These are phyloP conservation scores for Furcula furcula DNA, from an alignment of 2,888 invertebrate genomes.

Conservation along the genomic window DNA sequence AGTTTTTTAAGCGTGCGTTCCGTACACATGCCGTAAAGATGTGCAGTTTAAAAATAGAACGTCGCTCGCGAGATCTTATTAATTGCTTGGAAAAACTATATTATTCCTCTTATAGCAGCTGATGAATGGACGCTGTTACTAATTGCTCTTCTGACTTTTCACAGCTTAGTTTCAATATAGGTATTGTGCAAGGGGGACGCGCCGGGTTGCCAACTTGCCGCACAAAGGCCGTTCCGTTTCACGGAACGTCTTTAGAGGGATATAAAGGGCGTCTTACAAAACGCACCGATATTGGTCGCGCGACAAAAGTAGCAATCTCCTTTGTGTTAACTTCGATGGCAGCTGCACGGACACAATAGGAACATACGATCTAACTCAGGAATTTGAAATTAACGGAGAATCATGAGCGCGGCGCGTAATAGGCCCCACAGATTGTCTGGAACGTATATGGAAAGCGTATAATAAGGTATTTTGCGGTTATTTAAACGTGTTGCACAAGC, in stretches of 20 bases:
- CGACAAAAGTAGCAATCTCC: slow-evolving; percentile 74
- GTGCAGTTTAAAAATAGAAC: slow-evolving; percentile 51
- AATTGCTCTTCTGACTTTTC: slow-evolving; percentile 59
- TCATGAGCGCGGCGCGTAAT: slow-evolving; percentile 67
- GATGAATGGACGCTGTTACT: slow-evolving; percentile 53
- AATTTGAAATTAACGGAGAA: slow-evolving; percentile 74
- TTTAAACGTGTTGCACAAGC: slow-evolving; percentile 75
- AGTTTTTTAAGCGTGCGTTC: slow-evolving; percentile 36
- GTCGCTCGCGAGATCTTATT: slow-evolving; percentile 39
- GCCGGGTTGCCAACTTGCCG: slow-evolving; percentile 41
- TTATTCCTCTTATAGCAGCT: slow-evolving; percentile 44
- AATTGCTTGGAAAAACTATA: slow-evolving; percentile 44
- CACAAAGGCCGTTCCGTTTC: slow-evolving; percentile 70
- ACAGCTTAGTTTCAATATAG: slow-evolving; percentile 44
- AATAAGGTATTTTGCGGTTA: slow-evolving; percentile 80
- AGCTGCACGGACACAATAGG: slow-evolving; percentile 70
- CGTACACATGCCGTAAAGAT: slow-evolving; percentile 61
- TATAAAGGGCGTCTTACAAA: slow-evolving; percentile 68
- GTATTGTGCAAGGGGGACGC: slow-evolving; percentile 47
- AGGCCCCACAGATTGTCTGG: slow-evolving; percentile 67
- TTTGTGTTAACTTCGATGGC: slow-evolving; percentile 66
- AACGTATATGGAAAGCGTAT: slow-evolving; percentile 79
- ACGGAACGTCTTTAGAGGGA: slow-evolving; percentile 61
- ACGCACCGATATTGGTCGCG: slow-evolving; percentile 56
- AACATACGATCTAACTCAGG: slow-evolving; percentile 59